Conservation (phyloP, 2,113 vertebrate genomes). For the Plestiodon gilberti region DNA sequence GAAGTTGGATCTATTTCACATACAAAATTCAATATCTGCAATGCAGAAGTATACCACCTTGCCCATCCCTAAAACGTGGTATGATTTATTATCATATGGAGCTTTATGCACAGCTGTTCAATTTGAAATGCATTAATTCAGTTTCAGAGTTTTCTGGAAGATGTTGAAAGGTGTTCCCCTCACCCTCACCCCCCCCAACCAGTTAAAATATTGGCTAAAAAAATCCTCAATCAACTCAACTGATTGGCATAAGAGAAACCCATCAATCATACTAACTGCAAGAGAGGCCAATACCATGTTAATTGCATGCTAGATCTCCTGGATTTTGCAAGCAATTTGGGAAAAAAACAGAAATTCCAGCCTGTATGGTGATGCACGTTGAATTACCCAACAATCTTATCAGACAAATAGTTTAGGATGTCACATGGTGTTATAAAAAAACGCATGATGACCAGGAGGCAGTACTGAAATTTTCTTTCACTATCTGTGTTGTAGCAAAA, state of each 20-base stretch:
- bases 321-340: constrained; percentile 46
- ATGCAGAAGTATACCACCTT: constrained; percentile 20
- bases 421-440: constrained; percentile 55
- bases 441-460: constrained; percentile 23
- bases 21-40: background rate
- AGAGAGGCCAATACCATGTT: constrained; percentile 33
- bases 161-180: constrained; percentile 20
- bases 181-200: background rate
- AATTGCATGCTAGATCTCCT: constrained; percentile 43
- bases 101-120: constrained; percentile 26
- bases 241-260: constrained; percentile 41
- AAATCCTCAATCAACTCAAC: constrained; percentile 51
- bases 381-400: constrained; percentile 45
- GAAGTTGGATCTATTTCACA: background rate
- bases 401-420: constrained; percentile 50
- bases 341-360: constrained; percentile 22
- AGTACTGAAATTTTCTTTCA: constrained; percentile 43
- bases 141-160: constrained; percentile 40
- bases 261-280: constrained; percentile 42
- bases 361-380: constrained; percentile 14
- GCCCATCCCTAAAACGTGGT: constrained; percentile 16
- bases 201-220: constrained; percentile 51
- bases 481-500: constrained; percentile 39
- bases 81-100: constrained; percentile 2
- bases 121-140: constrained; percentile 40